Evolutionary conservation across 2,113 vertebrate genomes (phyloP).

Genomic region (Neodontobutis hainanensis): DNA sequence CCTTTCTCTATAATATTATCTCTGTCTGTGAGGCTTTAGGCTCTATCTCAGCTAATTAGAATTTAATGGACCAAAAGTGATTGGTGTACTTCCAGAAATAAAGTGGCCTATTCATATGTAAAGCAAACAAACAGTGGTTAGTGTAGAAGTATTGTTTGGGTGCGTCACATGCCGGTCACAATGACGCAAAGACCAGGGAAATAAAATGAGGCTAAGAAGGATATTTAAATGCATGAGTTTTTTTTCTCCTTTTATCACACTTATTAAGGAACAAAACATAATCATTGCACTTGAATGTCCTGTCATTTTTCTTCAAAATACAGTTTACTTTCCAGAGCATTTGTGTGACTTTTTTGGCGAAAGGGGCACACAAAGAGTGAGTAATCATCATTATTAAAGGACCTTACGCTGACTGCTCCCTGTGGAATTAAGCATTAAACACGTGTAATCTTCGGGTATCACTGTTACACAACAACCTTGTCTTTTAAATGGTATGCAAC

Average conservation of each 20-base stretch:
- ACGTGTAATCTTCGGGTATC: conserved; percentile 59
- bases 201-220: conserved; percentile 77
- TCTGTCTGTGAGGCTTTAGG: conserved; percentile 70
- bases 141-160: conserved; percentile 72
- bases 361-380: conserved; percentile 56
- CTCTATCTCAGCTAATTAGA: conserved; percentile 78
- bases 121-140: conserved; percentile 78
- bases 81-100: conserved; percentile 77
- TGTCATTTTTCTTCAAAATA: conserved; percentile 66
- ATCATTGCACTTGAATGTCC: conserved; percentile 74
- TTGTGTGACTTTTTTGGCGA: conserved; percentile 48
- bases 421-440: conserved; percentile 63
- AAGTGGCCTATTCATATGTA: conserved; percentile 79
- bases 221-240: conserved; percentile 86
- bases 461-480: conserved; percentile 52
- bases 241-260: conserved; percentile 73
- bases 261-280: conserved; percentile 76
- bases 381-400: conserved; percentile 76
- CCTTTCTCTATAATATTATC: conserved; percentile 67
- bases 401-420: conserved; percentile 59
- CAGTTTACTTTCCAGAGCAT: conserved; percentile 59
- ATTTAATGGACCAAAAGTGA: conserved; percentile 81
- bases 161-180: conserved; percentile 54
- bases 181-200: conserved; percentile 63
- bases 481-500: conserved; percentile 7